Conservation (phyloP, 2,888 invertebrate species). For the Orgyia antiqua region DNA sequence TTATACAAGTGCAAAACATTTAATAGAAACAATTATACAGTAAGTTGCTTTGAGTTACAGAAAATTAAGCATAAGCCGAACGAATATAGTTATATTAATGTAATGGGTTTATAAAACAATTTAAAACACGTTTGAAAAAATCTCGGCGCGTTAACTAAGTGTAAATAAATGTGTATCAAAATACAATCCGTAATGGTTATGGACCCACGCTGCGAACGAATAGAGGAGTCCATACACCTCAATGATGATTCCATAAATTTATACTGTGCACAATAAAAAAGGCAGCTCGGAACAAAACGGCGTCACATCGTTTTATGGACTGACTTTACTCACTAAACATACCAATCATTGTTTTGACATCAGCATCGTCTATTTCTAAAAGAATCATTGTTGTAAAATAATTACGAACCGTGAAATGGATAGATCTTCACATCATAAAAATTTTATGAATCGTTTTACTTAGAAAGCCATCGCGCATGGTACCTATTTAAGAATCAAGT, state of each 20-base stretch:
- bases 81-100: no score
- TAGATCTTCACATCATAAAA: no score
- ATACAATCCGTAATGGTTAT: slow-evolving; percentile 72
- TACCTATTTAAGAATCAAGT: no score
- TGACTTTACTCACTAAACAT: slow-evolving; percentile 41
- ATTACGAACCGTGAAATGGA: slow-evolving; percentile 58
- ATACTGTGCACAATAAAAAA: slow-evolving; percentile 74
- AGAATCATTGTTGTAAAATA: slow-evolving; percentile 36
- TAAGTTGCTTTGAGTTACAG: no score
- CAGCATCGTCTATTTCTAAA: slow-evolving; percentile 35
- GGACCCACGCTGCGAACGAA: slow-evolving; percentile 59
- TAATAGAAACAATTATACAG: no score
- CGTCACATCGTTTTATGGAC: slow-evolving; percentile 68
- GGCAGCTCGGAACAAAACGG: slow-evolving; percentile 63
- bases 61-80: no score
- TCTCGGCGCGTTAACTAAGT: slow-evolving; percentile 44
- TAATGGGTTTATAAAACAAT: slow-evolving; percentile 20
- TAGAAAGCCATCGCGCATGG: no score
- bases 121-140: slow-evolving; percentile 26
- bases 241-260: slow-evolving; percentile 77
- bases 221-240: slow-evolving; percentile 71
- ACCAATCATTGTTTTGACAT: slow-evolving; percentile 48
- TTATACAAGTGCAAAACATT: no score
- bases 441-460: no score
- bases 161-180: slow-evolving; percentile 66